phyloP scores from a whole-genome alignment of 1,140 invertebrate species.

The Solen grandis region DNA sequence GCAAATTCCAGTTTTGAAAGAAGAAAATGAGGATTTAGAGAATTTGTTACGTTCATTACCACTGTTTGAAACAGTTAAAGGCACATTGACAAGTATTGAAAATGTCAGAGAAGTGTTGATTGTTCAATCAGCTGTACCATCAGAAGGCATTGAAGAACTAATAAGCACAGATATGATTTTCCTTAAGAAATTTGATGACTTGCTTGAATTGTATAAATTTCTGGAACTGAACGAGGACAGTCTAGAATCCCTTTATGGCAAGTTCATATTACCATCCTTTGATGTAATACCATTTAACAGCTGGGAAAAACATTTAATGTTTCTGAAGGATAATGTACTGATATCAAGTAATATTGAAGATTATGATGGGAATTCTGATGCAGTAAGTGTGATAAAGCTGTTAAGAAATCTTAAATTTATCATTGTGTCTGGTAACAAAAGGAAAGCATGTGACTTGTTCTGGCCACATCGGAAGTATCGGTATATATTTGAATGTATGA shows the following conservation, averaged over 20 bases:
- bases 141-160: conserved; percentile 13
- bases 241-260: neutral
- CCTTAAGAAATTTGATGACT: neutral
- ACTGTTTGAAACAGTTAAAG: neutral
- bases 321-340: conserved; percentile 6
- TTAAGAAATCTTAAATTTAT: conserved; percentile 16
- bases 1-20: neutral
- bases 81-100: neutral
- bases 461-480: neutral
- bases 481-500: conserved; percentile 15
- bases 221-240: neutral
- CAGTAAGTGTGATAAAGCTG: neutral
- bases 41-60: neutral
- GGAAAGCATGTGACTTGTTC: neutral
- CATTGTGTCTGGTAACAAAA: neutral
- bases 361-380: neutral
- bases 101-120: neutral
- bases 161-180: neutral
- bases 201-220: neutral
- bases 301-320: conserved; percentile 3
- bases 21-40: neutral
- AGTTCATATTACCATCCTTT: neutral
- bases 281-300: neutral
- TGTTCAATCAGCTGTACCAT: conserved; percentile 13
- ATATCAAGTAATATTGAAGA: neutral